Conservation (phyloP, 2,888 invertebrate genomes). For the Catocala nupta region DNA sequence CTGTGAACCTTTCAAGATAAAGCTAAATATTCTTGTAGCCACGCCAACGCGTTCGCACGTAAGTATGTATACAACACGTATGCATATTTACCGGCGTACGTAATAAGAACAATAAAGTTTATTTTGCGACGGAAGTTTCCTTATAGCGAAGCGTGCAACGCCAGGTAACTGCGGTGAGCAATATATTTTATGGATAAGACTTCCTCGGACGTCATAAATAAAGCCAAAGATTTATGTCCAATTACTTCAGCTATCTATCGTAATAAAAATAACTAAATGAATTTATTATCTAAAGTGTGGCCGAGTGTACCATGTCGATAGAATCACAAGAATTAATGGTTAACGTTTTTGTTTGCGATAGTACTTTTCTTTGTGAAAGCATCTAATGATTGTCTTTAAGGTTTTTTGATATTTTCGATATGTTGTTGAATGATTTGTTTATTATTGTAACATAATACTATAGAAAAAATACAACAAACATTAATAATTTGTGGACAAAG, state of each 20-base stretch:
- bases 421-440: too few relatives aligned
- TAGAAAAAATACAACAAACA: too few relatives aligned
- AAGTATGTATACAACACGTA: not conserved
- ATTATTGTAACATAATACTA: too few relatives aligned
- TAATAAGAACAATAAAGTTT: constrained; percentile 12
- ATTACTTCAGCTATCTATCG: constrained; percentile 61
- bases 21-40: too few relatives aligned
- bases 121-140: constrained; percentile 9
- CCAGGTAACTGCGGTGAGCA: constrained; percentile 27
- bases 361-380: not conserved
- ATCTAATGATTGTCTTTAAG: too few relatives aligned
- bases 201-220: constrained; percentile 58
- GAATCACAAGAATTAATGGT: not conserved
- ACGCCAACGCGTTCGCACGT: too few relatives aligned
- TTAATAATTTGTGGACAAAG: too few relatives aligned
- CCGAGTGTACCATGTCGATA: constrained; percentile 9
- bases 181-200: constrained; percentile 55
- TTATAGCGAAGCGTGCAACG: constrained; percentile 4
- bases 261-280: constrained; percentile 62
- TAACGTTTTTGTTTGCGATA: not conserved
- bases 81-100: not conserved
- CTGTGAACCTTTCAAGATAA: too few relatives aligned
- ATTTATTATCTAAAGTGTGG: constrained; percentile 44
- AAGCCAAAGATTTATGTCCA: constrained; percentile 63
- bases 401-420: too few relatives aligned